These are phyloP conservation scores for Scaptomyza graminum DNA, from an alignment of 1,140 invertebrate species.

Conservation along the genomic window DNA sequence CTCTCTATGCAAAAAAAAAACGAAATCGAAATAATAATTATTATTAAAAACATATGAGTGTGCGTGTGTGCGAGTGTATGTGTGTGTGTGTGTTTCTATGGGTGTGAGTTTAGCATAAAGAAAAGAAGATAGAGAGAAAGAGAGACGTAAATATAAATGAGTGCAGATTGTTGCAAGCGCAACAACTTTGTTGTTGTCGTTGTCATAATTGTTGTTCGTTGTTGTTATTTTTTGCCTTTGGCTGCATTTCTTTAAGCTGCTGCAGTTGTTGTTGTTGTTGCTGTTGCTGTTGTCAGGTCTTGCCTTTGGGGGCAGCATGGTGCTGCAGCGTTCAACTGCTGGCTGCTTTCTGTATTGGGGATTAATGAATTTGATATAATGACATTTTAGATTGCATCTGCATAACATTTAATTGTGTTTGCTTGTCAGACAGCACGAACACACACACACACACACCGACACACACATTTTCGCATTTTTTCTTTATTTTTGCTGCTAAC, in stretches of 20 bases:
- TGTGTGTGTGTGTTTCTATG: constrained; percentile 29
- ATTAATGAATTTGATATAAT: constrained; percentile 83
- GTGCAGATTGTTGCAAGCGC: constrained; percentile 66
- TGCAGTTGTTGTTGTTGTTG: constrained; percentile 43
- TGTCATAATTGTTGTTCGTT: constrained; percentile 26
- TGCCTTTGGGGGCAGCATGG: constrained; percentile 66
- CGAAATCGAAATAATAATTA: constrained; percentile 54
- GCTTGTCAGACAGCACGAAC: constrained; percentile 59
- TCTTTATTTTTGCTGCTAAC: constrained; percentile 53
- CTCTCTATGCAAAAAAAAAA: constrained; percentile 66
- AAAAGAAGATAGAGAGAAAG: constrained; percentile 9
- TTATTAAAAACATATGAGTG: constrained; percentile 77
- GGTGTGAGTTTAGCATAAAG: constrained; percentile 52
- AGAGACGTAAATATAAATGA: constrained; percentile 57
- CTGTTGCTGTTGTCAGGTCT: constrained; percentile 51
- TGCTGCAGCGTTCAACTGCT: constrained; percentile 1
- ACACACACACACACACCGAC: too few species aligned
- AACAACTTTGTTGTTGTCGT: constrained; percentile 50
- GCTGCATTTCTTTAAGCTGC: constrained; percentile 54
- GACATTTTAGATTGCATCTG: constrained; percentile 83
- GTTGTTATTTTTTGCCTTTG: constrained; percentile 64
- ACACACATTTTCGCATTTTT: constrained; percentile 20
- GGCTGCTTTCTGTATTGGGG: constrained; percentile 58
- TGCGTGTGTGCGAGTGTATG: constrained; percentile 14
- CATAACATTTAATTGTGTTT: constrained; percentile 83